Evolutionary conservation across 2,113 vertebrate species (phyloP).

Genomic region (Gymnarchus niloticus): DNA sequence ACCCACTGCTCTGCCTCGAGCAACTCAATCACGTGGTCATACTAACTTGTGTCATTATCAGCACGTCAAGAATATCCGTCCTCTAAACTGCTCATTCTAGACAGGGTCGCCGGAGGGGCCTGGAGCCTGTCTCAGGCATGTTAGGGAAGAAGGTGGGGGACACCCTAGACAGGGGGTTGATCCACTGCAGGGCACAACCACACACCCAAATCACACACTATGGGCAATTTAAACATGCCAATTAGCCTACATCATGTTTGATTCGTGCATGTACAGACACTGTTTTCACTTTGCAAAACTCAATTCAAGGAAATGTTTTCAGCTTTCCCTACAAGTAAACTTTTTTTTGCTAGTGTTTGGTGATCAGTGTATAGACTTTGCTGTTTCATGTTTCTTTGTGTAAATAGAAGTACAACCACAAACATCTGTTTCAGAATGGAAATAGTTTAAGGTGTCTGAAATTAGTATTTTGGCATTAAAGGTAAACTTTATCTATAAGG

Average conservation of each 20-base stretch:
- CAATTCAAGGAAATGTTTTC: neutral
- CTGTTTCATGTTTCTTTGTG: too few species aligned
- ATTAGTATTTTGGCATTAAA: neutral
- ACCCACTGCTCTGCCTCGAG: neutral
- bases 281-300: neutral
- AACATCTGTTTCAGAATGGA: neutral
- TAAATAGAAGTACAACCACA: neutral
- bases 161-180: too few species aligned
- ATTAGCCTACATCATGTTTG: too few species aligned
- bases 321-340: too few species aligned
- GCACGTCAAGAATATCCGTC: neutral
- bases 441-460: neutral
- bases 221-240: neutral
- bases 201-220: too few species aligned
- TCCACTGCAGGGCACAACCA: too few species aligned
- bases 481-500: too few species aligned
- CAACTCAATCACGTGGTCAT: neutral
- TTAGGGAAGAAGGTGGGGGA: neutral
- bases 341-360: too few species aligned
- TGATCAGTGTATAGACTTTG: too few species aligned
- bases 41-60: neutral
- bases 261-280: neutral
- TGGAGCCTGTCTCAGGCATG: neutral
- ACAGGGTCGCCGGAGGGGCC: neutral
- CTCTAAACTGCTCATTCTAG: too few species aligned